These are phyloP conservation scores for Hucho hucho DNA, from an alignment of 2,113 vertebrate species.

Conservation along the genomic window DNA sequence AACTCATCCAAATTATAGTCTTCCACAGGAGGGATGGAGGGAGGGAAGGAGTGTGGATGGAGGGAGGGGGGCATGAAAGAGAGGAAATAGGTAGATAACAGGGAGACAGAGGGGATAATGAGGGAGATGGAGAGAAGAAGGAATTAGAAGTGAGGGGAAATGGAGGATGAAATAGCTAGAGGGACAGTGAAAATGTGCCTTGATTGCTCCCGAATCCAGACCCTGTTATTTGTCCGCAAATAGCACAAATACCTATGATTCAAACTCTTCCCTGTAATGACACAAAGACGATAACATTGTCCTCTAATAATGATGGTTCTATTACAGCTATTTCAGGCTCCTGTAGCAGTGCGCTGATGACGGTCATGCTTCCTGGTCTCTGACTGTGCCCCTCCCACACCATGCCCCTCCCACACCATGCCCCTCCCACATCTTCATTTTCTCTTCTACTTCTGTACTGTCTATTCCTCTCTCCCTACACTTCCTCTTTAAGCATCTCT, in stretches of 20 bases:
- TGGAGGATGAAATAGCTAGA: neutral
- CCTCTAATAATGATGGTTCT: no score
- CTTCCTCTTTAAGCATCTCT: no score
- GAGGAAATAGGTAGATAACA: neutral
- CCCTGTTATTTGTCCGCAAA: neutral
- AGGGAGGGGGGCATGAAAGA: neutral
- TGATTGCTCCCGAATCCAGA: neutral
- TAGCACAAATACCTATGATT: neutral
- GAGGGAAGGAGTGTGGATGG: neutral
- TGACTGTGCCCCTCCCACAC: no score
- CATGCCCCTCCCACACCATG: no score
- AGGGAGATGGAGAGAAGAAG: neutral
- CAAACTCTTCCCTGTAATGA: neutral
- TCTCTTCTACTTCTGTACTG: no score
- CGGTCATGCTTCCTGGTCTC: no score
- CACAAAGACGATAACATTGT: no score
- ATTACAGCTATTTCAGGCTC: no score
- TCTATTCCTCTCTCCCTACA: no score
- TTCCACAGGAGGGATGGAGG: neutral
- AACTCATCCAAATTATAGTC: constrained; percentile 1
- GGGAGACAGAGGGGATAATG: neutral
- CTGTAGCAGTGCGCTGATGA: no score
- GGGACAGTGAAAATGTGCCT: neutral
- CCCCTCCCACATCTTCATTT: no score
- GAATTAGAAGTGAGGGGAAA: neutral